phyloP scores from a whole-genome alignment of 2,113 vertebrate genomes.

The Ranitomeya variabilis region DNA sequence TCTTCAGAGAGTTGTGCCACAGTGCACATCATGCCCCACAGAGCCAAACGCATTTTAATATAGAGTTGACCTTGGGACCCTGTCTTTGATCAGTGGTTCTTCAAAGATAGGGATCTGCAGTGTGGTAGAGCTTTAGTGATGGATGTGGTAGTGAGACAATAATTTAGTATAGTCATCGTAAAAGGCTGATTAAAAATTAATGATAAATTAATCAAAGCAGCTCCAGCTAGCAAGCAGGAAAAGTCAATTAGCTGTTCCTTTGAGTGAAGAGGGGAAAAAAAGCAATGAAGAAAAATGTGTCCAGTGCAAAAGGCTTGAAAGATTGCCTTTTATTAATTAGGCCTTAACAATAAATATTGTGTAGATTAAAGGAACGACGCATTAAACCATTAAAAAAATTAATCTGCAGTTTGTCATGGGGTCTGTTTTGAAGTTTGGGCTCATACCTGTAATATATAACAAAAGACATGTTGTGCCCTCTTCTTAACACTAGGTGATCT shows the following conservation, averaged over 20 bases:
- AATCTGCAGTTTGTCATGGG: background rate
- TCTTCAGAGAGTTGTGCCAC: background rate
- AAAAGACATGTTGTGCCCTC: background rate
- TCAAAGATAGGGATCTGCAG: constrained; percentile 52
- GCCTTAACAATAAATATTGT: constrained; percentile 51
- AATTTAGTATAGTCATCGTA: constrained; percentile 69
- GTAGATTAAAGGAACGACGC: constrained; percentile 31
- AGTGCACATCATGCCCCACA: constrained; percentile 21
- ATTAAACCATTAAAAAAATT: constrained; percentile 41
- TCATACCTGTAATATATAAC: background rate
- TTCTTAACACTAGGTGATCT: background rate
- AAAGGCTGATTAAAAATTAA: constrained; percentile 67
- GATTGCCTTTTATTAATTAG: constrained; percentile 50
- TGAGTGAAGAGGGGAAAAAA: constrained; percentile 38
- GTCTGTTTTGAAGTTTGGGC: background rate
- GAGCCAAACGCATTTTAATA: constrained; percentile 29
- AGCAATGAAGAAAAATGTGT: constrained; percentile 46
- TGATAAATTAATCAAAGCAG: constrained; percentile 68
- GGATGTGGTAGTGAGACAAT: constrained; percentile 62
- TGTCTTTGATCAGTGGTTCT: constrained; percentile 40
- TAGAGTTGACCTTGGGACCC: constrained; percentile 44
- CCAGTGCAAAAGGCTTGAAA: constrained; percentile 43
- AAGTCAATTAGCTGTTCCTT: constrained; percentile 72
- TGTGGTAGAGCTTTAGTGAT: constrained; percentile 38
- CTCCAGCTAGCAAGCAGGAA: constrained; percentile 64